Percentiles rank a stretch among this genome's conserved stretches.
Evolutionary conservation across 2,797 vertebrate species (phyloP).

Genomic region (Parambassis ranga): DNA sequence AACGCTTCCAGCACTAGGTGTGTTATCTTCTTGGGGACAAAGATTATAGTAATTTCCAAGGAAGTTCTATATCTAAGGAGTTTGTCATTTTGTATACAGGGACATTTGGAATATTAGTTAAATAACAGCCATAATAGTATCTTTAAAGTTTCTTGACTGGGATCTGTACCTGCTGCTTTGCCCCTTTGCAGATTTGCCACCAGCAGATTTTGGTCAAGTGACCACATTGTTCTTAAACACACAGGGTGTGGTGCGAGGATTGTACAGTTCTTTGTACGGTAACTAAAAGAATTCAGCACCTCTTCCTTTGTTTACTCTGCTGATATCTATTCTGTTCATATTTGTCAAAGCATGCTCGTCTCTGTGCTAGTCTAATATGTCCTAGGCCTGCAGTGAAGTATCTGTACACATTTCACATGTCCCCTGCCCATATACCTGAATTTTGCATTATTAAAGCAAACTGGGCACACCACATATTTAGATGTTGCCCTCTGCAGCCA

Average conservation of each 20-base stretch:
- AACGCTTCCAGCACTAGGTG: neutral
- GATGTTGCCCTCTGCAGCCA: neutral
- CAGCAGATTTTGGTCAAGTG: constrained; percentile 19
- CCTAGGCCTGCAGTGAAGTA: neutral
- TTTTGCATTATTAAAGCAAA: constrained; percentile 17
- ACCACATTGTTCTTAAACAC: constrained; percentile 14
- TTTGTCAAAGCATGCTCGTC: neutral
- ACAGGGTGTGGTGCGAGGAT: constrained; percentile 36
- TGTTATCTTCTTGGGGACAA: constrained; percentile 35
- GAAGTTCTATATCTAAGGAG: neutral
- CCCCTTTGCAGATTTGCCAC: constrained; percentile 10
- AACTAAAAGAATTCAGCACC: neutral
- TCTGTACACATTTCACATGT: neutral
- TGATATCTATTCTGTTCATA: constrained; percentile 3
- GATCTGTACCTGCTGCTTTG: constrained; percentile 47
- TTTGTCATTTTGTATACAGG: neutral
- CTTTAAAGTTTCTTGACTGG: constrained; percentile 16
- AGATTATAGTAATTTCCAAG: constrained; percentile 17
- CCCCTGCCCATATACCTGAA: neutral
- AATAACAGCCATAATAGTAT: constrained; percentile 8
- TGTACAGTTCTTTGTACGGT: constrained; percentile 2
- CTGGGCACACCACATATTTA: neutral
- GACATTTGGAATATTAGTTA: neutral
- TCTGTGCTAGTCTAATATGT: neutral
- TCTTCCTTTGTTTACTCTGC: constrained; percentile 12